Conservation (phyloP, 2,888 invertebrate genomes). For the Amphipoea oculea region DNA sequence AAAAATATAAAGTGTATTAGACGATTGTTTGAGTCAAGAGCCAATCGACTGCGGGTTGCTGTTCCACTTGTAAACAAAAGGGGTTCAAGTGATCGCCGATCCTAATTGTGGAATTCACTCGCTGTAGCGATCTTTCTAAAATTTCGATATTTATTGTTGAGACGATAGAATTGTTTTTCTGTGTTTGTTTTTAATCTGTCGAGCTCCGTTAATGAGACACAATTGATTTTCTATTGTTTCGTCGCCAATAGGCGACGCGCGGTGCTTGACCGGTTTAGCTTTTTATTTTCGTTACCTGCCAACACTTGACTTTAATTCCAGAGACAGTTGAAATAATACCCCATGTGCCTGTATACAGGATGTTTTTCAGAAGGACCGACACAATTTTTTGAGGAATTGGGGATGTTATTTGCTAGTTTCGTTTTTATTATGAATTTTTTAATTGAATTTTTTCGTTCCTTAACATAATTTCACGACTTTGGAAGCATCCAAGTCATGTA, state of each 20-base stretch:
- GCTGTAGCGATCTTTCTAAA: background rate
- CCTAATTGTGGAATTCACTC: constrained; percentile 20
- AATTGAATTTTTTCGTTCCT: too few species aligned
- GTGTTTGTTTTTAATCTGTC: background rate
- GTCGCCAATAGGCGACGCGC: too few species aligned
- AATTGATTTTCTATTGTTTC: too few species aligned
- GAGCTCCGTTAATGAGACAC: too few species aligned
- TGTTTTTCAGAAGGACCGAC: too few species aligned
- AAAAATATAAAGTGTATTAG: constrained; percentile 36
- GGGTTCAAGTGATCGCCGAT: constrained; percentile 8
- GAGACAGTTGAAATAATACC: background rate
- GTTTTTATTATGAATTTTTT: too few species aligned
- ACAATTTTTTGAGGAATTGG: too few species aligned
- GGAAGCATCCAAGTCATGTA: too few species aligned
- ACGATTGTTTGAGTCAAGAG: constrained; percentile 41
- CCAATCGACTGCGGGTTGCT: constrained; percentile 29
- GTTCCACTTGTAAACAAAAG: constrained; percentile 28
- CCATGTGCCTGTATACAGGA: background rate
- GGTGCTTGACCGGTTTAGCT: too few species aligned
- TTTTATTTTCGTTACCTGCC: background rate
- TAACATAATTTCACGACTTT: too few species aligned
- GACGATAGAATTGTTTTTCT: background rate
- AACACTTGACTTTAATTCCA: background rate
- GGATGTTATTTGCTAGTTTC: too few species aligned
- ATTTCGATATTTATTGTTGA: constrained; percentile 7